phyloP scores from a whole-genome alignment of 2,113 vertebrate species.

The Oryzias celebensis region DNA sequence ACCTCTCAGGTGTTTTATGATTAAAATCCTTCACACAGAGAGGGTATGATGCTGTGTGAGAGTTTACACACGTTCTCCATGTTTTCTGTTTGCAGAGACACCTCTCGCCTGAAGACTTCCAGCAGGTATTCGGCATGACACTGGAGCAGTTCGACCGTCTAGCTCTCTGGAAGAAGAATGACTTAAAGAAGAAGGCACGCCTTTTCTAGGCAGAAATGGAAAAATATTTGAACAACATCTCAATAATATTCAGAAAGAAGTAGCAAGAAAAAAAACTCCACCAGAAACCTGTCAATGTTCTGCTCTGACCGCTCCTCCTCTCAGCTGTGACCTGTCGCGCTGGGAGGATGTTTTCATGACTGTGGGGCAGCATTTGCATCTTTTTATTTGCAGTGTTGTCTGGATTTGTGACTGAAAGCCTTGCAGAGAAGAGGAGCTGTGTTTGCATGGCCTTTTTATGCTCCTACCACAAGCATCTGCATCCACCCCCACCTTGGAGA shows the following conservation, averaged over 20 bases:
- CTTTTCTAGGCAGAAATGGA: constrained; percentile 81
- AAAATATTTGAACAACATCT: no score
- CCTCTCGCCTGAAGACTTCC: constrained; percentile 92
- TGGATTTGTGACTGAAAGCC: constrained; percentile 48
- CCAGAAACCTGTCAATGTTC: constrained; percentile 56
- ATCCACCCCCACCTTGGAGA: background rate
- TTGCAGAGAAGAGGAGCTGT: constrained; percentile 44
- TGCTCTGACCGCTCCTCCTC: constrained; percentile 31
- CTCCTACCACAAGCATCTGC: constrained; percentile 38
- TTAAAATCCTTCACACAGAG: background rate
- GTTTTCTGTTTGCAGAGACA: constrained; percentile 83
- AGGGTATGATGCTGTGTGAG: background rate
- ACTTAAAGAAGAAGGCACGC: constrained; percentile 94
- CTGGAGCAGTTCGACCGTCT: constrained; percentile 93
- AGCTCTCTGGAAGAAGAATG: constrained; percentile 96
- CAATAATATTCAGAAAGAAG: constrained; percentile 18
- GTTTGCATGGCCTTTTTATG: constrained; percentile 72
- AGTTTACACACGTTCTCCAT: background rate
- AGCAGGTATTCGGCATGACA: constrained; percentile 90
- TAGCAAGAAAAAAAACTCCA: constrained; percentile 13
- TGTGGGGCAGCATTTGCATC: constrained; percentile 25
- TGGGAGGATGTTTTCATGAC: constrained; percentile 11
- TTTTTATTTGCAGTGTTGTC: constrained; percentile 58
- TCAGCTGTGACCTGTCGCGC: constrained; percentile 39
- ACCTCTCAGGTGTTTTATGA: background rate